Evolutionary conservation across 1,140 invertebrate species (phyloP), one percentile per base, ranked within the genome.

Genomic region (Tetranychus urticae): DNA sequence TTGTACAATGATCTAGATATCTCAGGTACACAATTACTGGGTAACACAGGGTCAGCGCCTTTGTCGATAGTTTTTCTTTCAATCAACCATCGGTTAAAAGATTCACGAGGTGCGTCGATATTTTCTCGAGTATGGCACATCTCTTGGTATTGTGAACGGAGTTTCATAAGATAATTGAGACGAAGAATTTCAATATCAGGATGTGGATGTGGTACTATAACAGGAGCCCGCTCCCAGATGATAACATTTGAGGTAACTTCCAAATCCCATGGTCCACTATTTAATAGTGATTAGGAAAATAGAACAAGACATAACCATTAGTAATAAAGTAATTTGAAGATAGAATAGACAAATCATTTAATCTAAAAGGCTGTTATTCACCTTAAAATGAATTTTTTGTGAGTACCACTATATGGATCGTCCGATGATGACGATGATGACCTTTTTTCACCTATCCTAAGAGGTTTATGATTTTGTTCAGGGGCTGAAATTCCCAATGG

Each of bases 21-120:
- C 73, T 94, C 90, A 8, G 86, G 85, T 65, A 83, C 81, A 75
- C 91, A 96, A 70, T 83, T 82, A 69, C 85, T 88, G 0, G 91
- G 90, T 23, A 97, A 71, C 36, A 97, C 70, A 0, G 89, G 86
- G 76, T 96, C 92, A 34, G 68, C 61, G 5, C 74, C 77, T 61
- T 71, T 72, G 69, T 97, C 90, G 61, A 88, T 82, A 0, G 92
- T 83, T 75, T 94, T 93, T 23, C 90, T 77, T 71, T 96, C 91
- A 80, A 96, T 86, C 35, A 96, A 70, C 90, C 91, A 96, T 56
- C 90, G 80, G 71, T 92, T 93, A 68, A 97, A 93, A 1, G 90
- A 96, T 71, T 96, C 91, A 68, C 85, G 84, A 2, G 92, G 91
- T 1, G 89, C 87, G 74, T 94, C 88, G 67, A 97, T 94, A 50